Evolutionary conservation across 2,113 vertebrate species (phyloP).

Genomic region (Thermophis baileyi): DNA sequence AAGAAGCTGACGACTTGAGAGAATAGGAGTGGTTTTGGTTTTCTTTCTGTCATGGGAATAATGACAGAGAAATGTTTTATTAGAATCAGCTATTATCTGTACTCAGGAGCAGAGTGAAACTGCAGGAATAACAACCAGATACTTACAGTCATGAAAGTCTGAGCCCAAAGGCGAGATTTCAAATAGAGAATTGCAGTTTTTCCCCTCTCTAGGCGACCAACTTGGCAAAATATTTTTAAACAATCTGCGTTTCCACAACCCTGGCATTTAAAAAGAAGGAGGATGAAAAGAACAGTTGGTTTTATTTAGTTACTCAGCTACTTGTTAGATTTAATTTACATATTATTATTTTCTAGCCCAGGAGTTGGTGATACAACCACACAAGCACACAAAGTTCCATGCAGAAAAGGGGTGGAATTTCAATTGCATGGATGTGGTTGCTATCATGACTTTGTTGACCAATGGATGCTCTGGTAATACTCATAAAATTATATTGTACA

Average conservation of each 20-base stretch:
- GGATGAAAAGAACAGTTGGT: constrained; percentile 23
- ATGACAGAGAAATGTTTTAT: background rate
- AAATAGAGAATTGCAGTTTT: constrained; percentile 90
- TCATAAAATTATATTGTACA: background rate
- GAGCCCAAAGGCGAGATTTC: constrained; percentile 83
- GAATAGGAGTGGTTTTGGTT: constrained; percentile 90
- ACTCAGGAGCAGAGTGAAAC: background rate
- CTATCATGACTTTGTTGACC: background rate
- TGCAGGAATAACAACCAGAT: background rate
- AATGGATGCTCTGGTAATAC: background rate
- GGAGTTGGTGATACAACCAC: background rate
- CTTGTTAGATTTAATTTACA: background rate
- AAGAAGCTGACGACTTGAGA: constrained; percentile 84
- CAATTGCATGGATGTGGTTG: background rate
- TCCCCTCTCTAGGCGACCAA: constrained; percentile 86
- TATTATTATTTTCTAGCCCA: background rate
- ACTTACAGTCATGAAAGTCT: constrained; percentile 89
- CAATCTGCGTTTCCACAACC: constrained; percentile 83
- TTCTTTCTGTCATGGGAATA: constrained; percentile 73
- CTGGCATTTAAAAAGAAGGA: constrained; percentile 59
- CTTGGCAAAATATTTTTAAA: constrained; percentile 85
- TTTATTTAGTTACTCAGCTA: background rate
- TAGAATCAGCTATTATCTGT: background rate
- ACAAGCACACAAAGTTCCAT: background rate
- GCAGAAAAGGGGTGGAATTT: background rate